These are phyloP conservation scores for Drosophila nasuta DNA, from an alignment of 1,140 invertebrate genomes.

Conservation along the genomic window DNA sequence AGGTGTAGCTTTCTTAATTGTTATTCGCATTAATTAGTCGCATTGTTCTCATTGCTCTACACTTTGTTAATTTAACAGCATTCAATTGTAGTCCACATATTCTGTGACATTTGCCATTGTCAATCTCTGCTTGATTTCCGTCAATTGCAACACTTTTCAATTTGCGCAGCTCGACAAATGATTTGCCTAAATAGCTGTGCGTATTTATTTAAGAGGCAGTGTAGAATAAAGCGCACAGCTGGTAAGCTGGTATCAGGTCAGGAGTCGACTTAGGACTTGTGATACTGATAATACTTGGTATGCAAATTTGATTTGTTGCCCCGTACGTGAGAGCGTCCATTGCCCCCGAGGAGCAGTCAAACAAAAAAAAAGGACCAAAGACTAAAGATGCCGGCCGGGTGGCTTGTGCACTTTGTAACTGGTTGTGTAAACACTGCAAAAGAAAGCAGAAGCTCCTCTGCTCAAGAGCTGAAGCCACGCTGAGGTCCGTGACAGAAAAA, in stretches of 20 bases:
- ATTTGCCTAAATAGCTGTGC: constrained; percentile 7
- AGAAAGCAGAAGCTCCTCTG: constrained; percentile 35
- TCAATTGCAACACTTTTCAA: not conserved
- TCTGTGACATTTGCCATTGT: too few species aligned
- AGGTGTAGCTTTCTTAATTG: too few species aligned
- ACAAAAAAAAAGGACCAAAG: constrained; percentile 11
- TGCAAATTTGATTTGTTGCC: constrained; percentile 81
- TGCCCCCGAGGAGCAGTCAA: constrained; percentile 28
- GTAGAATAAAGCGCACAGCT: constrained; percentile 1
- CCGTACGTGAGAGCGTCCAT: constrained; percentile 63
- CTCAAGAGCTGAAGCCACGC: constrained; percentile 14
- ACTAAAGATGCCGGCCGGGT: constrained; percentile 45
- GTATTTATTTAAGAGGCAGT: constrained; percentile 6
- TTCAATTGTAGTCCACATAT: too few species aligned
- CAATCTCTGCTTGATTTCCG: too few species aligned
- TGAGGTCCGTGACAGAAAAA: constrained; percentile 36
- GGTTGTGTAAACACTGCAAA: constrained; percentile 78
- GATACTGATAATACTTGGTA: constrained; percentile 79
- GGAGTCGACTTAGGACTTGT: constrained; percentile 13
- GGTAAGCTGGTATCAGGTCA: constrained; percentile 33
- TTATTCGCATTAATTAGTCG: too few species aligned
- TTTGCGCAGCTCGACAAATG: not conserved
- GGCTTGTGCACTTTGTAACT: constrained; percentile 82
- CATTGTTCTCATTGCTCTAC: too few species aligned
- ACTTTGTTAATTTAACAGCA: too few species aligned